Evolutionary conservation across 2,113 vertebrate species (phyloP).

Genomic region (Tachuris rubrigastra): DNA sequence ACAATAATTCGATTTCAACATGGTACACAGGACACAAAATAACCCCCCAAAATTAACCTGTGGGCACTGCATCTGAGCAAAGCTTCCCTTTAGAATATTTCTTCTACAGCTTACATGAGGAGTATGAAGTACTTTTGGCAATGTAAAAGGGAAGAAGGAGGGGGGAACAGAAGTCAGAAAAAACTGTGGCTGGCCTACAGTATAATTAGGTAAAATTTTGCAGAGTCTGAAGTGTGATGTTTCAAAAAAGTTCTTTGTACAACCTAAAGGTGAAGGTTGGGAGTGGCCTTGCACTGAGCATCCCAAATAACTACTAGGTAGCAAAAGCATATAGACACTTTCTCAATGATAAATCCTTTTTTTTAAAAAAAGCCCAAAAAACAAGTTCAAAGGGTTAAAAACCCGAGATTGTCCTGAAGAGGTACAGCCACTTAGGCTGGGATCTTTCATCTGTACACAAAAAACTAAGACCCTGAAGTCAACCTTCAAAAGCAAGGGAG

Average conservation of each 20-base stretch:
- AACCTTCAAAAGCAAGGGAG: slow-evolving; percentile 44
- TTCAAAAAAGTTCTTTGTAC: neutral
- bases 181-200: neutral
- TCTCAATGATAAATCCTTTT: neutral
- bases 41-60: neutral
- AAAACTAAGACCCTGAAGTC: neutral
- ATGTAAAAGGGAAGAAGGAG: neutral
- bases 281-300: neutral
- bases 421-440: neutral
- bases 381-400: neutral
- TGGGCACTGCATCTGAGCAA: neutral
- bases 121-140: neutral
- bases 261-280: neutral
- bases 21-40: neutral
- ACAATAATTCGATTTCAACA: neutral
- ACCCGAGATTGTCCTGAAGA: neutral
- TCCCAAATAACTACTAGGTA: neutral
- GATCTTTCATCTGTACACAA: neutral
- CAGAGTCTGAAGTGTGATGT: neutral
- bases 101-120: neutral
- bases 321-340: neutral
- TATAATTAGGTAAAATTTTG: neutral
- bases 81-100: neutral
- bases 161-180: neutral
- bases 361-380: neutral